Conservation (phyloP, 2,797 vertebrate genomes). For the Cirrhinus molitorella region DNA sequence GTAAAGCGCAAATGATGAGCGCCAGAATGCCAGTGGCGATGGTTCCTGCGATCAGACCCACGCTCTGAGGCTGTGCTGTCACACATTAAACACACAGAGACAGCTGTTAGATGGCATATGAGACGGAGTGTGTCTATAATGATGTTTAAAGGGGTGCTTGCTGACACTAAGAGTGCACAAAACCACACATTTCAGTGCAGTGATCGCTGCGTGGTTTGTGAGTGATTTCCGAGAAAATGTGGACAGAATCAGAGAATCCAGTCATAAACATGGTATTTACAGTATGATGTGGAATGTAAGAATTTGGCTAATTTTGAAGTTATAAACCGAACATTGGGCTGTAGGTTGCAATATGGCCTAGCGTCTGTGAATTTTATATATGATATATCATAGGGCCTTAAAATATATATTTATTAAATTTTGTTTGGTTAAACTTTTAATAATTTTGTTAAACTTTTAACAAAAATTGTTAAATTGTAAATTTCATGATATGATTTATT, state of each 20-base stretch:
- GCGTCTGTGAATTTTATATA: too few species aligned
- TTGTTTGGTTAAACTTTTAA: too few species aligned
- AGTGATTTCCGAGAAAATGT: background rate
- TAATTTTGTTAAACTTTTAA: too few species aligned
- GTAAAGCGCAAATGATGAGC: slow-evolving; percentile 86
- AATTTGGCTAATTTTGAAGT: background rate
- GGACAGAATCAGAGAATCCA: background rate
- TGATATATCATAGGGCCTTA: background rate
- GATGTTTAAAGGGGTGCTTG: background rate
- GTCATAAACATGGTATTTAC: background rate
- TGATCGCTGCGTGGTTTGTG: too few species aligned
- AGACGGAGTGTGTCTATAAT: background rate
- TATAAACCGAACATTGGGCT: background rate
- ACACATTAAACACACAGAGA: slow-evolving; percentile 59
- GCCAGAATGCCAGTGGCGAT: slow-evolving; percentile 87
- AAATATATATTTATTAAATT: background rate
- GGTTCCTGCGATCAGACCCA: slow-evolving; percentile 92
- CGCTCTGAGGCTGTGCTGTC: slow-evolving; percentile 90
- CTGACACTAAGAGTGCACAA: background rate
- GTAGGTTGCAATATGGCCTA: background rate
- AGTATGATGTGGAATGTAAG: background rate
- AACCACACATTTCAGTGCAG: background rate
- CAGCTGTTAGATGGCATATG: background rate
- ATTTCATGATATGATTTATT: too few species aligned
- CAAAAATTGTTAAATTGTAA: too few species aligned